Conservation (phyloP, 2,797 vertebrate genomes). For the Miichthys miiuy region DNA sequence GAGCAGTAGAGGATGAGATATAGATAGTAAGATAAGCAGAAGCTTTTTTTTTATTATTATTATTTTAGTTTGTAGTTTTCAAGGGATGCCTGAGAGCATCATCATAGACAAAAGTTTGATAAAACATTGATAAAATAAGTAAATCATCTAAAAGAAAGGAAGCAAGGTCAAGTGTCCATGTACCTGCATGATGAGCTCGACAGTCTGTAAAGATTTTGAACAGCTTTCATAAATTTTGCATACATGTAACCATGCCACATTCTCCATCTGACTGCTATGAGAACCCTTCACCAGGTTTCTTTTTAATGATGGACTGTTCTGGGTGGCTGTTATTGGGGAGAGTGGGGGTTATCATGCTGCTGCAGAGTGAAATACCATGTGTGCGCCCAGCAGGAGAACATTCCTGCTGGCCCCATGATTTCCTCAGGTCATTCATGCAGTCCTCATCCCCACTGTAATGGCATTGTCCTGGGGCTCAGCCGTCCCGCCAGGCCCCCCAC, state of each 20-base stretch:
- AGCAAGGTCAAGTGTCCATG: neutral
- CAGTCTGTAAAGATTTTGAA: conserved; percentile 12
- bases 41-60: neutral
- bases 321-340: conserved; percentile 66
- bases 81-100: neutral
- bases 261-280: conserved; percentile 47
- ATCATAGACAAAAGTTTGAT: neutral
- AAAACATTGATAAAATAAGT: neutral
- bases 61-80: neutral
- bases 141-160: neutral
- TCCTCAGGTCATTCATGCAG: conserved; percentile 86
- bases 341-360: conserved; percentile 75
- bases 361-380: conserved; percentile 91
- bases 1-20: neutral
- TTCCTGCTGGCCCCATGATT: conserved; percentile 89
- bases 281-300: conserved; percentile 50
- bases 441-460: conserved; percentile 83
- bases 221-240: conserved; percentile 28
- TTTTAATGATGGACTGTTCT: conserved; percentile 71
- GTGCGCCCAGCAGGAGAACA: conserved; percentile 91
- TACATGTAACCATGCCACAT: conserved; percentile 5
- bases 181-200: neutral
- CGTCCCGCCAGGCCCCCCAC: conserved; percentile 73
- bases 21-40: neutral
- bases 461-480: conserved; percentile 78